Evolutionary conservation across 35 echinoderm and acorn worm species (phyloP), one percentile per base, ranked within the genome.

Genomic region (Heliocidaris erythrogramma): DNA sequence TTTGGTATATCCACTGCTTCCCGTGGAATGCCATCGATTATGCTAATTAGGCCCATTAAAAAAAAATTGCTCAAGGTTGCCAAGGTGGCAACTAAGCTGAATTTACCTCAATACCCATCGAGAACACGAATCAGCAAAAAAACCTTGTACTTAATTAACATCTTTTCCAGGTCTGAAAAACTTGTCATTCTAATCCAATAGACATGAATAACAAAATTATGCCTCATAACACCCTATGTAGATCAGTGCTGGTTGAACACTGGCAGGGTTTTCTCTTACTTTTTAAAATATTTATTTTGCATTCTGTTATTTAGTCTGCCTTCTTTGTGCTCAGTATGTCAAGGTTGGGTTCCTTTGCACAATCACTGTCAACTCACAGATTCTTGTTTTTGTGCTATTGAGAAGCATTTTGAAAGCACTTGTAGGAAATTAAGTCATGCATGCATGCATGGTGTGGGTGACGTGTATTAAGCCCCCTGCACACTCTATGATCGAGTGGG

Each of bases 331-430:
- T 4, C 2, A 21, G 65, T 27, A 78, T 78, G 7, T 3, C 65
- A 78, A 78, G 65, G 65, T 78, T 78, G 65, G 65, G 4, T 78
- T 78, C 65, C 65, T 78, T 78, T 78, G 65, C 65, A 78, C 65
- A 78, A 78, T 78, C 65, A 78, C 65, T 78, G 65, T 78, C 65
- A 78, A 78, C 65, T 78, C 27, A 24, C 27, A 78, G 65, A 78
- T 21, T 78, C 21, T 78, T 78, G 65, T 78, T 78, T 78, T 78
- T 78, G 65, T 78, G 65, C 65, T 18, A 78, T 78, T 78, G 65
- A 42, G 35, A 78, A 78, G 18, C 65, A 78, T 78, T 78, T 78
- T 5, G n/a, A 78, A 27, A 7, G 17, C 27, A 78, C 10, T 56
- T 56, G 18, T 78, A 27, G n/a, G 18, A 78, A 21, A 27, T 2